Evolutionary conservation across 1,140 invertebrate species (phyloP), one percentile per base, ranked within the genome.

Genomic region (Xylocopa sonorina): DNA sequence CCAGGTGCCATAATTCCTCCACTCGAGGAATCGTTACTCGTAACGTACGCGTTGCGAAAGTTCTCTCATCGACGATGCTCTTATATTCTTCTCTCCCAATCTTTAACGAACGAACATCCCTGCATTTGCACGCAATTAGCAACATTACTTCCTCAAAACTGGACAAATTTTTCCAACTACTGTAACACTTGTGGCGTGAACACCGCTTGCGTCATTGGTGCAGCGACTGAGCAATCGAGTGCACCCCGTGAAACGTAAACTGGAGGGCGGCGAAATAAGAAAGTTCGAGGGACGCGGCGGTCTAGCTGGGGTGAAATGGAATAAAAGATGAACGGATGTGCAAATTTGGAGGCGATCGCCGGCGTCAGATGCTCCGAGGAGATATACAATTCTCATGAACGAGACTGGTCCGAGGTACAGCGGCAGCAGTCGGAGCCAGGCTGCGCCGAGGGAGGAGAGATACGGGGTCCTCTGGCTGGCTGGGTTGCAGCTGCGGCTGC

Each of bases 401-500:
- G 80, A 82, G 66, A 50, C 51, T 21, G 18, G 24, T 7, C 27
- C 38, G 68, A 62, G 29, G 9, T 60, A 48, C 46, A 53, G 51
- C n/a, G 57, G 53, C 53, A 69, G 64, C 53, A 75, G 69, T 81
- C 73, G 84, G 74, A 29, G 27, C 55, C 16, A 57, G 55, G 14
- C 18, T 58, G 62, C n/a, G 63, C 74, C 50, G 74, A 60, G 55
- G 58, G 41, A 71, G 60, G 62, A 76, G 80, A 76, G 75, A 85
- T 76, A 73, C 55, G 57, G 43, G n/a, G 3, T 38, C 29, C 66
- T 50, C 9, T n/a, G 55, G 43, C 68, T 48, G 55, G 55, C 55
- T 75, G 75, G 63, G 75, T 58, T 82, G 72, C 84, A 86, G 83
- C 84, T 86, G 84, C 69, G 80, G 78, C 80, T 85, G 76, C 51